These are phyloP conservation scores for Chondrilla cf. caribensis DNA, from an alignment of 37 sponge, comb jelly and placozoan genomes.

Conservation along the genomic window DNA sequence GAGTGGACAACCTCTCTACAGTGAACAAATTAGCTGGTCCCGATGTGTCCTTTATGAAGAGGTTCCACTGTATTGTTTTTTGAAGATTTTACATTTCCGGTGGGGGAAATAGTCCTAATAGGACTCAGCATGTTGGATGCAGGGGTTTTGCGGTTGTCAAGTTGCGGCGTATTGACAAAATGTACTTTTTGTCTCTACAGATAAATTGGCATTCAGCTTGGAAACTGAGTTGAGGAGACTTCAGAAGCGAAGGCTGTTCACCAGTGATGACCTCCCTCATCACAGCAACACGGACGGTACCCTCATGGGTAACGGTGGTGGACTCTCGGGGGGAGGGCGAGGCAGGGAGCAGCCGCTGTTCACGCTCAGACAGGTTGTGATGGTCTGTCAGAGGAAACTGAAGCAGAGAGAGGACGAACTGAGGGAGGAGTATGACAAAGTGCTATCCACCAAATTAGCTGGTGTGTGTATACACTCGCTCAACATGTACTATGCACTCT, in stretches of 20 bases:
- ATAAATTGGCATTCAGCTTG: slow-evolving; percentile 51
- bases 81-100: too few relatives aligned
- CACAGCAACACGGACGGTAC: background rate
- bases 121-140: too few relatives aligned
- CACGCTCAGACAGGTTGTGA: slow-evolving; percentile 85
- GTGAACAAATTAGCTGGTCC: too few relatives aligned
- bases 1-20: too few relatives aligned
- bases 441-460: slow-evolving; percentile 62
- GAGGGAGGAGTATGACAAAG: slow-evolving; percentile 77
- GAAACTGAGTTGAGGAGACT: slow-evolving; percentile 58
- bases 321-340: background rate
- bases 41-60: too few relatives aligned
- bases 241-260: slow-evolving; percentile 43
- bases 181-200: too few relatives aligned
- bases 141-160: too few relatives aligned
- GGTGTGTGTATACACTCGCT: slow-evolving; percentile 35
- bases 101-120: too few relatives aligned
- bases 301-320: background rate
- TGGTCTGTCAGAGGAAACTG: slow-evolving; percentile 76
- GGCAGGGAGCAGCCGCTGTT: slow-evolving; percentile 85
- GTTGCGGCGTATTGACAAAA: too few relatives aligned
- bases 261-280: background rate
- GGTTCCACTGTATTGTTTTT: too few relatives aligned
- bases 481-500: too few relatives aligned
- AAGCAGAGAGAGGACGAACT: slow-evolving; percentile 84